A percentile compares a stretch with the other conserved stretches of the same genome.
Conservation (phyloP, 2,113 vertebrate species). For the Aptenodytes forsteri region DNA sequence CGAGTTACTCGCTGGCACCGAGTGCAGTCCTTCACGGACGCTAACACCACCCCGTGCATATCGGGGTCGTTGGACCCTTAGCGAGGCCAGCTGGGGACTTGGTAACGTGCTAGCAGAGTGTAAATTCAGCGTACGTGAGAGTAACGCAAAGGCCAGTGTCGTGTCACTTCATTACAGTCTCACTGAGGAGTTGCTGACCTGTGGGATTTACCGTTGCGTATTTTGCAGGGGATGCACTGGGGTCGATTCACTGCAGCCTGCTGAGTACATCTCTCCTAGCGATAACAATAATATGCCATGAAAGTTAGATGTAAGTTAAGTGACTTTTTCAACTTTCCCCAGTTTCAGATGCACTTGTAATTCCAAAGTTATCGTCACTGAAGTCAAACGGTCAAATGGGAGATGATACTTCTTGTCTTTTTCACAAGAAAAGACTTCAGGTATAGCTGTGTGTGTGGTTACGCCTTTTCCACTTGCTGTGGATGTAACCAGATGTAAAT, state of each 20-base stretch:
- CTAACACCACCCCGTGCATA: rapidly evolving
- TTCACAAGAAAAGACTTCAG: not conserved
- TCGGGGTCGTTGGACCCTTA: rapidly evolving
- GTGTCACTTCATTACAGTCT: rapidly evolving
- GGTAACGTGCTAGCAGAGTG: rapidly evolving
- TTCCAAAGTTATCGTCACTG: not conserved
- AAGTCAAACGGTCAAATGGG: not conserved
- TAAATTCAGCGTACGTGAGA: rapidly evolving
- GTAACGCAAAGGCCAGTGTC: rapidly evolving
- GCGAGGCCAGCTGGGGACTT: not conserved
- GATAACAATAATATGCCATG: no score
- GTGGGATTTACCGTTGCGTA: rapidly evolving
- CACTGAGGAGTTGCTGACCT: not conserved
- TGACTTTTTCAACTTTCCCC: not conserved
- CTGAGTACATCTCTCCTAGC: rapidly evolving
- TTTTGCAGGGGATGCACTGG: not conserved
- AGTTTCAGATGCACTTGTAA: not conserved
- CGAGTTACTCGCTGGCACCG: not conserved
- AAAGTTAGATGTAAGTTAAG: not conserved
- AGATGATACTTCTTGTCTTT: not conserved
- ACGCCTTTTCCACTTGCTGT: not conserved
- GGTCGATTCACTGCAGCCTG: not conserved
- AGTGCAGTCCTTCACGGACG: rapidly evolving
- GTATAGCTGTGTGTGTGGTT: not conserved
- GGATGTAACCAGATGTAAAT: not conserved